Evolutionary conservation across 2,888 invertebrate genomes (phyloP).

Genomic region (Drosophila picticornis): DNA sequence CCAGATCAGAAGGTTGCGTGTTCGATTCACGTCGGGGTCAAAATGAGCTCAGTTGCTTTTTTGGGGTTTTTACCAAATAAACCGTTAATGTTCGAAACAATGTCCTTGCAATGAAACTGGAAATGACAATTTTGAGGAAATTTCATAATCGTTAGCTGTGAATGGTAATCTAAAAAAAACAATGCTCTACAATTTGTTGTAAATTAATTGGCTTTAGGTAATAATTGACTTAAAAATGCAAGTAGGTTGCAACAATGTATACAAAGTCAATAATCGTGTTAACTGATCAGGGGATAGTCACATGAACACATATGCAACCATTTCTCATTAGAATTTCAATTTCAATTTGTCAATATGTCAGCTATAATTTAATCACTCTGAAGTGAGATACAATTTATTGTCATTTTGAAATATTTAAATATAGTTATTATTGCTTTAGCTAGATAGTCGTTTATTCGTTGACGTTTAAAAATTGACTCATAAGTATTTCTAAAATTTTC

Average conservation of each 20-base stretch:
- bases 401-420: slow-evolving; percentile 2
- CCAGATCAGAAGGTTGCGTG: slow-evolving; percentile 82
- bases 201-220: neutral
- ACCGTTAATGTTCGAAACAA: neutral
- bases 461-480: neutral
- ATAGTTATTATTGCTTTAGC: neutral
- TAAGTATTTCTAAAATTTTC: neutral
- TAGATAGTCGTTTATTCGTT: neutral
- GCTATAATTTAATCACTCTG: slow-evolving; percentile 14
- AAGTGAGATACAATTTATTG: slow-evolving; percentile 9
- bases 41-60: neutral
- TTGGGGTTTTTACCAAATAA: neutral
- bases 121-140: neutral
- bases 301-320: neutral
- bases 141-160: neutral
- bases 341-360: slow-evolving; percentile 3
- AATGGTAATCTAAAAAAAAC: neutral
- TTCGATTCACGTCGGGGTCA: slow-evolving; percentile 81
- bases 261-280: neutral
- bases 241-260: neutral
- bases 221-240: neutral
- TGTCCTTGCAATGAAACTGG: neutral
- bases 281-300: neutral
- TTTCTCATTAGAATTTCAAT: neutral
- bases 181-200: neutral